Conservation (phyloP, 2,113 vertebrate species). For the Burhinus bistriatus region DNA sequence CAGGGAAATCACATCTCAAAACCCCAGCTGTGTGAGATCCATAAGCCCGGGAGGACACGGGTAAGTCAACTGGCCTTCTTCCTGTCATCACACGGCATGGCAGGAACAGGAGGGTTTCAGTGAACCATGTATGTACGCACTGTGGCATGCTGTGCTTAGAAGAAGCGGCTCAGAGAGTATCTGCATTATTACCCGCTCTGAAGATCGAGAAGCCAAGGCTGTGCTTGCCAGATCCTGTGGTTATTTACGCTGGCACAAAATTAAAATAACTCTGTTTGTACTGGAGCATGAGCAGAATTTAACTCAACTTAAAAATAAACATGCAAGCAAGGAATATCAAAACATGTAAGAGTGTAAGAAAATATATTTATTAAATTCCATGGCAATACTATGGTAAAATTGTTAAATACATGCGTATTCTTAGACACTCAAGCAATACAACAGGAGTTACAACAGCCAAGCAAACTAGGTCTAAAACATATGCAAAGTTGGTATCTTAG, state of each 20-base stretch:
- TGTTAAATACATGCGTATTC: constrained; percentile 78
- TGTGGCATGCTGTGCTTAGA: not conserved
- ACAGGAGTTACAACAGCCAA: constrained; percentile 68
- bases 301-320: not conserved
- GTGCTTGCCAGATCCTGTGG: not conserved
- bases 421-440: constrained; percentile 73
- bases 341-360: constrained; percentile 71
- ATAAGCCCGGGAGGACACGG: rapidly evolving
- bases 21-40: not conserved
- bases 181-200: not conserved
- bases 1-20: not conserved
- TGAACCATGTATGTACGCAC: rapidly evolving
- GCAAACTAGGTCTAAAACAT: constrained; percentile 69
- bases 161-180: not conserved
- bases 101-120: not conserved
- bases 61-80: not conserved
- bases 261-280: not conserved
- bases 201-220: not conserved
- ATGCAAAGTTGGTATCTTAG: constrained; percentile 52
- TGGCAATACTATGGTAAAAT: constrained; percentile 75
- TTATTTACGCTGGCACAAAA: constrained; percentile 1
- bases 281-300: not conserved
- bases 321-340: constrained; percentile 29
- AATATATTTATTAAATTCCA: constrained; percentile 83
- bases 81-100: not conserved